Conservation (phyloP, 1,140 invertebrate genomes). For the Hycleus phaleratus region DNA sequence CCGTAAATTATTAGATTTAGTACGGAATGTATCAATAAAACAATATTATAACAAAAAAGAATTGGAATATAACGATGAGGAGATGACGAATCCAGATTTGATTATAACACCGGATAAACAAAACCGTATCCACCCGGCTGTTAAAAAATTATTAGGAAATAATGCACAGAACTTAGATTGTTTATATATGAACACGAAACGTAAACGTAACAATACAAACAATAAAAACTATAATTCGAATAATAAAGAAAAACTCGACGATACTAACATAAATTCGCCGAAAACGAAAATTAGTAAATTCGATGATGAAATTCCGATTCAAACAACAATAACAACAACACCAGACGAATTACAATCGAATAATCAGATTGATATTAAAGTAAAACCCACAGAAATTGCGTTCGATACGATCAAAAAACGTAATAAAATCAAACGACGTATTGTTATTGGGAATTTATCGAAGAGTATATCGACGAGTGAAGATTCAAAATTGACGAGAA, state of each 20-base stretch:
- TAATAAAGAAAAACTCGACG: not conserved
- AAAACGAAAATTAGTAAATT: not conserved
- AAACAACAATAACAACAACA: no score
- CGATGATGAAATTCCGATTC: not conserved
- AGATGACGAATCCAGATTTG: slow-evolving; percentile 10
- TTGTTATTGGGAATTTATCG: slow-evolving; percentile 78
- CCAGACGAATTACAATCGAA: not conserved
- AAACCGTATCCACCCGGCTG: slow-evolving; percentile 61
- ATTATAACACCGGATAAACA: slow-evolving; percentile 37
- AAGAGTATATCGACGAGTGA: slow-evolving; percentile 68
- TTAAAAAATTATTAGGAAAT: slow-evolving; percentile 59
- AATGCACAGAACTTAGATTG: slow-evolving; percentile 42
- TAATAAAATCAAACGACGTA: slow-evolving; percentile 32
- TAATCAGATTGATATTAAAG: slow-evolving; percentile 3
- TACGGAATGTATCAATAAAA: slow-evolving; percentile 60
- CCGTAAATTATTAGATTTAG: slow-evolving; percentile 57
- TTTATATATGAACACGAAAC: slow-evolving; percentile 26
- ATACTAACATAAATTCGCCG: slow-evolving; percentile 8
- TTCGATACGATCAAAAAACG: slow-evolving; percentile 20
- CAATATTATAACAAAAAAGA: slow-evolving; percentile 62
- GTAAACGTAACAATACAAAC: slow-evolving; percentile 11
- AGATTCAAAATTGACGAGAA: slow-evolving; percentile 69
- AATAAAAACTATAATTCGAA: not conserved
- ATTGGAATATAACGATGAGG: slow-evolving; percentile 41
- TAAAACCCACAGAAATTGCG: not conserved